These are phyloP conservation scores for Neotoma lepida DNA, from an alignment of 2,113 vertebrate species.

Conservation along the genomic window DNA sequence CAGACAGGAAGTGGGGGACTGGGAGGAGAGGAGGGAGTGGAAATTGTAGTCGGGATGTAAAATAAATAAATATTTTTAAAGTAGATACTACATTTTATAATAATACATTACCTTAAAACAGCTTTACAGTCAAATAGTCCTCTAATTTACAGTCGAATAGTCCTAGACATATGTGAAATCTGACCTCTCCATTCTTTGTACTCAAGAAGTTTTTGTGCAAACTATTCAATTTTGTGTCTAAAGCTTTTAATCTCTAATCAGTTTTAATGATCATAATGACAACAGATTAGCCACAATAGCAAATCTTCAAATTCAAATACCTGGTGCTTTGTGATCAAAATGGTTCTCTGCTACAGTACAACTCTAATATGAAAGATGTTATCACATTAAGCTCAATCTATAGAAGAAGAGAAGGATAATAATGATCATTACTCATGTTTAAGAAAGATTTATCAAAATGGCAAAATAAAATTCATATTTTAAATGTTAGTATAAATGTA, in stretches of 20 bases:
- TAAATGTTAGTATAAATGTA: neutral
- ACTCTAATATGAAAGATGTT: neutral
- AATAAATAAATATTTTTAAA: neutral
- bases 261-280: neutral
- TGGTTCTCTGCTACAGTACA: neutral
- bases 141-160: neutral
- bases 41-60: neutral
- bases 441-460: constrained; percentile 35
- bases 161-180: neutral
- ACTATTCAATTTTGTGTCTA: neutral
- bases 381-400: neutral
- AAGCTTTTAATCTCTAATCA: neutral
- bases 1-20: neutral
- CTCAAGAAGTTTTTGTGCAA: neutral
- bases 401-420: neutral
- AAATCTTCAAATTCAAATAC: constrained; percentile 44
- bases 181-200: neutral
- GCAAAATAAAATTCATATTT: constrained; percentile 25
- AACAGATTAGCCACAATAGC: neutral
- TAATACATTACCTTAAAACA: neutral
- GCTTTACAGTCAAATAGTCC: neutral
- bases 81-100: neutral
- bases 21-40: neutral
- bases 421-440: neutral
- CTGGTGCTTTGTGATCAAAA: neutral